A percentile compares a stretch with the other conserved stretches of the same genome.
phyloP scores from a whole-genome alignment of 2,888 invertebrate genomes.

The Platycheirus albimanus region DNA sequence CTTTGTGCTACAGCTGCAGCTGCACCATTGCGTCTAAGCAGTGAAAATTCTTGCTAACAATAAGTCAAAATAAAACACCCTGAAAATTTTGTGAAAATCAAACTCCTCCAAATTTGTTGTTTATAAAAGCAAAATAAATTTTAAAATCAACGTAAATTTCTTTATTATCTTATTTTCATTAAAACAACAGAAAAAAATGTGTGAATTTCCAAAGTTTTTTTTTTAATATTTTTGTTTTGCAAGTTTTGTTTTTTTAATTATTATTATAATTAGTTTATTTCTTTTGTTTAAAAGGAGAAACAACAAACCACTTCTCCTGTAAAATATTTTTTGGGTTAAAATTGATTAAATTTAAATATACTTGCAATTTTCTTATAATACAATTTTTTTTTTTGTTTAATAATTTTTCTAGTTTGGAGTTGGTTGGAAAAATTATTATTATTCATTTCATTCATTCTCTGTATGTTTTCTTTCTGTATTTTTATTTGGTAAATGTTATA shows the following conservation, averaged over 20 bases:
- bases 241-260: slow-evolving; percentile 35
- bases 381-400: slow-evolving; percentile 8
- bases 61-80: no score
- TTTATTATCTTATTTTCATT: slow-evolving; percentile 53
- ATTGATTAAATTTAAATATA: slow-evolving; percentile 55
- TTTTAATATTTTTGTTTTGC: slow-evolving; percentile 31
- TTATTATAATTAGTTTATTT: slow-evolving; percentile 38
- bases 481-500: slow-evolving; percentile 11
- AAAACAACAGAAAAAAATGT: slow-evolving; percentile 59
- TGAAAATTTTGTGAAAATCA: no score
- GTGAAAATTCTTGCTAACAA: no score
- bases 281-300: slow-evolving; percentile 59
- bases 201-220: slow-evolving; percentile 42
- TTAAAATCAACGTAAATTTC: slow-evolving; percentile 59
- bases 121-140: slow-evolving; percentile 27
- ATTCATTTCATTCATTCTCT: slow-evolving; percentile 19
- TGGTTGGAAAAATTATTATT: slow-evolving; percentile 37
- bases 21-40: no score
- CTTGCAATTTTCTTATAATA: slow-evolving; percentile 22
- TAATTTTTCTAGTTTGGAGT: slow-evolving; percentile 45
- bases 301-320: slow-evolving; percentile 64
- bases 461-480: background rate
- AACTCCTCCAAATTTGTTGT: no score
- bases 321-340: slow-evolving; percentile 53
- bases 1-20: no score